Conservation (phyloP, 2,797 vertebrate genomes). For the Neopelma chrysocephalum region DNA sequence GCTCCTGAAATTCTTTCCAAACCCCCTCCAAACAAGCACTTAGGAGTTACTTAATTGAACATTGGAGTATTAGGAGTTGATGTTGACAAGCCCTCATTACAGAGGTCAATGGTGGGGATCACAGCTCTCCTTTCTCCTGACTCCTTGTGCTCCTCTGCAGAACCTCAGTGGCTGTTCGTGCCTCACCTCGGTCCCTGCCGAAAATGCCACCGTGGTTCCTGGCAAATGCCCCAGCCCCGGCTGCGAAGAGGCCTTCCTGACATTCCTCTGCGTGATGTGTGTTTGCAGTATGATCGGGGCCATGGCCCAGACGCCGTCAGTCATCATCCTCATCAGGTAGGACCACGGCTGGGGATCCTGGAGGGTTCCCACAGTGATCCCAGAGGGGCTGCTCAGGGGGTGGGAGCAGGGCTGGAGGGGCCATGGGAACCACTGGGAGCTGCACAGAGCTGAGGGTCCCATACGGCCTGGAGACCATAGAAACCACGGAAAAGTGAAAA, state of each 20-base stretch:
- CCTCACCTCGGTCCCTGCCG: conserved; percentile 76
- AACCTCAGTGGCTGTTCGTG: conserved; percentile 91
- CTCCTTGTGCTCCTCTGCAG: conserved; percentile 73
- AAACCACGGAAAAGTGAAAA: neutral
- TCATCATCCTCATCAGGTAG: conserved; percentile 98
- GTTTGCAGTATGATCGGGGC: conserved; percentile 96
- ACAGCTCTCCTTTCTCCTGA: neutral
- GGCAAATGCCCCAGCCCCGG: conserved; percentile 93
- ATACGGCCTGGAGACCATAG: neutral
- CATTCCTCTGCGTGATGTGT: conserved; percentile 97
- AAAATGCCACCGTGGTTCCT: conserved; percentile 82
- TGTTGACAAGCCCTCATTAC: neutral
- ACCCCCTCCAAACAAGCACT: neutral
- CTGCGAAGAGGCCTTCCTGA: conserved; percentile 93
- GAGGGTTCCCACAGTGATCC: too few relatives aligned
- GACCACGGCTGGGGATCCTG: neutral
- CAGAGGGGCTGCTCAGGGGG: neutral
- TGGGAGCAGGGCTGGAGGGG: neutral
- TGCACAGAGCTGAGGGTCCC: neutral
- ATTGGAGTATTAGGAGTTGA: neutral
- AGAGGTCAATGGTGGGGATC: neutral
- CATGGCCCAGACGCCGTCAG: conserved; percentile 97
- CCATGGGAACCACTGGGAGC: neutral
- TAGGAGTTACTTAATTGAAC: conserved; percentile 51
- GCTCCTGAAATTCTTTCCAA: conserved; percentile 31